Percentiles rank a stretch among this genome's conserved stretches.
Evolutionary conservation across 2,797 vertebrate genomes (phyloP).

Genomic region (Novumbra hubbsi): DNA sequence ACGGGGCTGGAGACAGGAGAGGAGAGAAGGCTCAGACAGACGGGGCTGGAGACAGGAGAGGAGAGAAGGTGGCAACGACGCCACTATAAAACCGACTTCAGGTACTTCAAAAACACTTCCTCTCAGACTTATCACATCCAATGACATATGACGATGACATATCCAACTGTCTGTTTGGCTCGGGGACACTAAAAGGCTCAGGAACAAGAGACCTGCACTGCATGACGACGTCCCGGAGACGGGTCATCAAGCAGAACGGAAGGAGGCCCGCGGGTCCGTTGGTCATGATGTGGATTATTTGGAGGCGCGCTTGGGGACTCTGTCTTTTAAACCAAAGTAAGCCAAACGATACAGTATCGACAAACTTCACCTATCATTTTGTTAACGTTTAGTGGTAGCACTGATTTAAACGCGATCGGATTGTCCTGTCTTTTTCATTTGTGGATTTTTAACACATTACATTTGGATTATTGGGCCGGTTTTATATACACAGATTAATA

Average conservation of each 20-base stretch:
- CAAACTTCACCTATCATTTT: background rate
- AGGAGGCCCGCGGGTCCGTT: constrained; percentile 43
- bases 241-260: constrained; percentile 50
- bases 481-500: too few species aligned
- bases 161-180: background rate
- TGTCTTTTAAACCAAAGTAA: constrained; percentile 65
- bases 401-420: background rate
- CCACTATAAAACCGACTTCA: constrained; percentile 43
- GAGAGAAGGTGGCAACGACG: constrained; percentile 41
- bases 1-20: constrained; percentile 66
- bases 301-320: constrained; percentile 40
- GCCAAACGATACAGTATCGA: background rate
- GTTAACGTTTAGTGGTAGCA: background rate
- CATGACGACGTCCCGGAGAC: constrained; percentile 30
- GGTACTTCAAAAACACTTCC: constrained; percentile 34
- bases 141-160: too few species aligned
- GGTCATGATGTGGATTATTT: constrained; percentile 52
- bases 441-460: background rate
- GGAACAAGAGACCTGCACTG: constrained; percentile 24
- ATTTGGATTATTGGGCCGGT: background rate
- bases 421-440: background rate
- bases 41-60: constrained; percentile 67
- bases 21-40: constrained; percentile 59
- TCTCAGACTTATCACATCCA: background rate
- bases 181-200: constrained; percentile 29